phyloP scores from a whole-genome alignment of 2,888 invertebrate genomes.

The Orchesellides sinensis region DNA sequence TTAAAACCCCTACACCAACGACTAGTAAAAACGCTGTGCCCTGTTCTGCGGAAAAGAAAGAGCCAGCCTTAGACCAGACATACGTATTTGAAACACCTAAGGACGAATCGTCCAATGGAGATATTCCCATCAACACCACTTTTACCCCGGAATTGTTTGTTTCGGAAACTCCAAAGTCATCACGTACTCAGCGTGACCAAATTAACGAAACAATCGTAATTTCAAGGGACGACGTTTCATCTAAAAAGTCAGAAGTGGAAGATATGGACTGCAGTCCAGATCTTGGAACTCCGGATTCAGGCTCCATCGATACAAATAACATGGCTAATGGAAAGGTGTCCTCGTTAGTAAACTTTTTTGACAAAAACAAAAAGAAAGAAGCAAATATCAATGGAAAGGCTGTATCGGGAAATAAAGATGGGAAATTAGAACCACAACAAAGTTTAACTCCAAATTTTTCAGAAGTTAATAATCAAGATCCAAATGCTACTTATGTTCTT shows the following conservation, averaged over 20 bases:
- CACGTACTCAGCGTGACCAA: neutral
- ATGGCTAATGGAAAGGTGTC: constrained; percentile 32
- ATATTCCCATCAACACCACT: neutral
- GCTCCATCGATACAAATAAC: neutral
- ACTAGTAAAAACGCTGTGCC: neutral
- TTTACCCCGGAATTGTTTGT: constrained; percentile 49
- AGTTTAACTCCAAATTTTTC: constrained; percentile 11
- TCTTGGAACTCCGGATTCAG: neutral
- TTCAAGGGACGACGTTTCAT: neutral
- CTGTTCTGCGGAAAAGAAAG: neutral
- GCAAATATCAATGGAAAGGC: neutral
- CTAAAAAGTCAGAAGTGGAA: neutral
- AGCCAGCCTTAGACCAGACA: constrained; percentile 5
- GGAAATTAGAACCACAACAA: neutral
- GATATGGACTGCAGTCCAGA: neutral
- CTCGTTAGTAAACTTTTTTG: constrained; percentile 43
- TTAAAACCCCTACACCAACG: neutral
- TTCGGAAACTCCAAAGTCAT: constrained; percentile 32
- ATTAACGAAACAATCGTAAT: constrained; percentile 39
- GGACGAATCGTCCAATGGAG: neutral
- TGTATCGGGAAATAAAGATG: neutral
- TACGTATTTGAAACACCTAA: constrained; percentile 31
- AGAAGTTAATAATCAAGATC: constrained; percentile 1
- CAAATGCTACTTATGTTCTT: constrained; percentile 44
- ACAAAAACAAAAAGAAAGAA: constrained; percentile 4